Conservation (phyloP, 2,888 invertebrate genomes). For the Diogma glabrata region DNA sequence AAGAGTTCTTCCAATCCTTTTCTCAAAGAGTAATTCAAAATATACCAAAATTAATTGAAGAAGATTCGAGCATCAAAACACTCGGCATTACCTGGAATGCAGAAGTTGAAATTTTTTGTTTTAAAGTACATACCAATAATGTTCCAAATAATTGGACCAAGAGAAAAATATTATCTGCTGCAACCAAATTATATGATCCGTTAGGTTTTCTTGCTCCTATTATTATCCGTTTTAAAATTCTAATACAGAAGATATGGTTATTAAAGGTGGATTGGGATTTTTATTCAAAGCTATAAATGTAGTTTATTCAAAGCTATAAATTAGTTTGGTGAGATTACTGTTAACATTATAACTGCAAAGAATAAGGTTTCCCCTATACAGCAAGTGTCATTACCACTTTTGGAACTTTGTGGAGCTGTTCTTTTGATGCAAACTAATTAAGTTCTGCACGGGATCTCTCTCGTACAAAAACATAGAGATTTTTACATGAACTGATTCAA, state of each 20-base stretch:
- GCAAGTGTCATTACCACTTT: conserved; percentile 4
- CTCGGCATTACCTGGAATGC: not conserved
- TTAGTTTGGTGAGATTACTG: not conserved
- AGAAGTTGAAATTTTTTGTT: not conserved
- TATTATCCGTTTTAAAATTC: not conserved
- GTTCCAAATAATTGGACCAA: not conserved
- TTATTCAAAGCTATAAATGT: no score
- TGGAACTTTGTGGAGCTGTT: conserved; percentile 8
- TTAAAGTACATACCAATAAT: not conserved
- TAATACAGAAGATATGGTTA: not conserved
- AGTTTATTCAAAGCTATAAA: no score
- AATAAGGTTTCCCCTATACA: conserved; percentile 9
- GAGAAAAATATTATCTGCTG: not conserved
- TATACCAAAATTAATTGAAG: not conserved
- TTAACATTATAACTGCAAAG: not conserved
- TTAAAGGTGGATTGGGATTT: not conserved
- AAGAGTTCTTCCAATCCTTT: not conserved
- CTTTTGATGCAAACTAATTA: no score
- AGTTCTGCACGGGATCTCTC: no score
- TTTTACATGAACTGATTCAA: not conserved
- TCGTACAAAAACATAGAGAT: conserved; percentile 3
- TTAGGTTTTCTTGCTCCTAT: not conserved
- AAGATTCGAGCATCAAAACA: not conserved
- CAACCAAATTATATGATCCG: not conserved
- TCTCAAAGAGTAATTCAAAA: not conserved